Evolutionary conservation across 2,797 vertebrate species (phyloP).

Genomic region (Myiothlypis coronata): DNA sequence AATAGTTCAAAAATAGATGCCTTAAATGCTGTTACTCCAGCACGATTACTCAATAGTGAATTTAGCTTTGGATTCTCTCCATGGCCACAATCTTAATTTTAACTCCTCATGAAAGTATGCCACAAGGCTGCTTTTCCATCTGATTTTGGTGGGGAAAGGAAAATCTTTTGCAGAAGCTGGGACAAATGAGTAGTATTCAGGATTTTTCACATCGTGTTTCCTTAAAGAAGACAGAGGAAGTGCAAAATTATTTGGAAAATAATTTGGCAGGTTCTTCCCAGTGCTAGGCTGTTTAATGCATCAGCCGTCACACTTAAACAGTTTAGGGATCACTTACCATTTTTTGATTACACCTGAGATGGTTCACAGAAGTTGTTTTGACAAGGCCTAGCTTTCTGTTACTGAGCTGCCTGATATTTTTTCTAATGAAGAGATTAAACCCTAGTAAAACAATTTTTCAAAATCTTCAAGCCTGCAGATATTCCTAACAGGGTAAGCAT

Average conservation of each 20-base stretch:
- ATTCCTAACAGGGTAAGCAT: neutral
- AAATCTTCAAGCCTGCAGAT: neutral
- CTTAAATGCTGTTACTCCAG: neutral
- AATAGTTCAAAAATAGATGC: neutral
- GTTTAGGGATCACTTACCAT: neutral
- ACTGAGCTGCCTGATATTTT: neutral
- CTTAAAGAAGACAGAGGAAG: neutral
- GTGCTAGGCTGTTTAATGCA: neutral
- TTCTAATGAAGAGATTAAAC: neutral
- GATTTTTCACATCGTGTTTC: neutral
- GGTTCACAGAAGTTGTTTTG: conserved; percentile 20
- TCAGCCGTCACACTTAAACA: neutral
- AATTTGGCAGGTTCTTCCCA: conserved; percentile 9
- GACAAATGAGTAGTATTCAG: neutral
- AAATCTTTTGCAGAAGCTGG: neutral
- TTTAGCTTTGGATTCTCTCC: neutral
- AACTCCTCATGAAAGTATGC: neutral
- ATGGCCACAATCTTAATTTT: neutral
- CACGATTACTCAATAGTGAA: neutral
- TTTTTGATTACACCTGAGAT: conserved; percentile 26
- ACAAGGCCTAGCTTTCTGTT: conserved; percentile 22
- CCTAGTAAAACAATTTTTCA: neutral
- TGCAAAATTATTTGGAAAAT: conserved; percentile 22
- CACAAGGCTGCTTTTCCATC: neutral
- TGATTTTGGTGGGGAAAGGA: neutral